A percentile compares a stretch with the other conserved stretches of the same genome.
These are phyloP conservation scores for Leptarthrus brevirostris DNA, from an alignment of 2,888 invertebrate species.

Conservation along the genomic window DNA sequence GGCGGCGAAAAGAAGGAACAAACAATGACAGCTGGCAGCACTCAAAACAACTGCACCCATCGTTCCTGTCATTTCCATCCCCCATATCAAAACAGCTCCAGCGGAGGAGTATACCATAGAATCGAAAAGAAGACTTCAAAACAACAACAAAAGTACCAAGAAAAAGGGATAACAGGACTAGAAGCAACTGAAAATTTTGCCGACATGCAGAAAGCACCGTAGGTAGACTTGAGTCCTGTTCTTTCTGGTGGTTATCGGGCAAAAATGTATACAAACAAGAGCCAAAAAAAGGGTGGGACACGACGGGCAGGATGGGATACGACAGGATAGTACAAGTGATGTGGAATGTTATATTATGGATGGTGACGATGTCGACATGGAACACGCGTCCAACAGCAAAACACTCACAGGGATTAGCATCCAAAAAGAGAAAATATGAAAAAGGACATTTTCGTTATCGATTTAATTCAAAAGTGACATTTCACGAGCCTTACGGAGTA, in stretches of 20 bases:
- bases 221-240: constrained; percentile 21
- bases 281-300: not conserved
- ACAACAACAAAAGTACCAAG: not conserved
- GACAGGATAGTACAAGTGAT: no score
- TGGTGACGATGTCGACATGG: constrained; percentile 23
- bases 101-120: not conserved
- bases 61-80: not conserved
- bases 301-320: not conserved
- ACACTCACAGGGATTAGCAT: not conserved
- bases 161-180: constrained; percentile 10
- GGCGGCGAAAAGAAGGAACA: not conserved
- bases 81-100: not conserved
- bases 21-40: constrained; percentile 20
- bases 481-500: constrained; percentile 1
- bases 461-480: constrained; percentile 42
- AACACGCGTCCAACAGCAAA: constrained; percentile 34
- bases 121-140: not conserved
- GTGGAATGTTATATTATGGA: constrained; percentile 23
- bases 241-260: not conserved
- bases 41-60: not conserved
- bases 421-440: not conserved
- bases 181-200: constrained; percentile 20
- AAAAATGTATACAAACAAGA: constrained; percentile 2
- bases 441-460: constrained; percentile 35
- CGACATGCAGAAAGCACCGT: not conserved